These are phyloP conservation scores for Chesias legatella DNA, from an alignment of 2,888 invertebrate species.

Conservation along the genomic window DNA sequence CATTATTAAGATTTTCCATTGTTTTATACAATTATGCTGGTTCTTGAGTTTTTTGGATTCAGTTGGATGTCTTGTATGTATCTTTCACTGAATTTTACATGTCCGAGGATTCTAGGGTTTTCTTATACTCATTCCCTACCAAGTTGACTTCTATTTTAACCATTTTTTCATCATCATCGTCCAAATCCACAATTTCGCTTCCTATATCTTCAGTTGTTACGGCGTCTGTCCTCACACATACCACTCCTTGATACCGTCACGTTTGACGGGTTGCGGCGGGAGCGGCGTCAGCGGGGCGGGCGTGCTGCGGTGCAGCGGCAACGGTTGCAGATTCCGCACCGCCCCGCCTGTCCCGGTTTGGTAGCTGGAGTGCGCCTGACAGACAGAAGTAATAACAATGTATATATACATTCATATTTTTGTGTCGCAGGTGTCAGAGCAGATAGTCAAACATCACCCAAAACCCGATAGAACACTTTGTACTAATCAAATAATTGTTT, in stretches of 20 bases:
- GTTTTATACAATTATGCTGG: no score
- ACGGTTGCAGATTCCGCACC: constrained; percentile 73
- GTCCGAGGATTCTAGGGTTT: no score
- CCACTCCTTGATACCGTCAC: constrained; percentile 97
- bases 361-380: constrained; percentile 72
- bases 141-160: not conserved
- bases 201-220: not conserved
- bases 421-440: not conserved
- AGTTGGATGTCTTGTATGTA: no score
- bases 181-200: constrained; percentile 4
- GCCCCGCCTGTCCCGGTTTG: constrained; percentile 69
- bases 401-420: not conserved
- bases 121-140: no score
- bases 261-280: constrained; percentile 82
- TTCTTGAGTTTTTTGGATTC: no score
- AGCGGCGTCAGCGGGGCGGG: constrained; percentile 76
- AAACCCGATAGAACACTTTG: no score
- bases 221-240: constrained; percentile 85
- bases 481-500: no score
- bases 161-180: not conserved
- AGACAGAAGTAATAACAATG: not conserved
- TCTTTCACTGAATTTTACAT: no score
- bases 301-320: constrained; percentile 61
- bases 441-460: no score
- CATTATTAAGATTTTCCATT: no score